Evolutionary conservation across 2,113 vertebrate genomes (phyloP).

Genomic region (Tricholaema leucomelas): DNA sequence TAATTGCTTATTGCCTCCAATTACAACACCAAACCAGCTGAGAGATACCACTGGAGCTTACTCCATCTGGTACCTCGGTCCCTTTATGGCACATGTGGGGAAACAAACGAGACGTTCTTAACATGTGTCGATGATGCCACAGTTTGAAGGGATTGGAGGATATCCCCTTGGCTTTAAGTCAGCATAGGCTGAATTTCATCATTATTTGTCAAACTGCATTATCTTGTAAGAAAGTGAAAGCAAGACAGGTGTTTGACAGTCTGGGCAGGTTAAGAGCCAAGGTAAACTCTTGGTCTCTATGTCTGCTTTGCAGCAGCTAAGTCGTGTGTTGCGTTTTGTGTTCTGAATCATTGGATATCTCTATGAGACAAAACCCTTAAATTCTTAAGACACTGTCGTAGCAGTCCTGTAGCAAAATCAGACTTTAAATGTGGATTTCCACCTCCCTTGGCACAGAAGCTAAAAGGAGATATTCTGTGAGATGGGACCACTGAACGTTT

Average conservation of each 20-base stretch:
- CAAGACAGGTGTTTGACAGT: background rate
- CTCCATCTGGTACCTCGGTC: background rate
- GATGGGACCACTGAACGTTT: background rate
- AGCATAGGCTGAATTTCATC: background rate
- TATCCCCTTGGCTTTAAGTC: background rate
- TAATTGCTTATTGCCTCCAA: constrained; percentile 13
- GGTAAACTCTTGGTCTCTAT: background rate
- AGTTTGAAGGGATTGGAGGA: background rate
- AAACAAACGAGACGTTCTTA: background rate
- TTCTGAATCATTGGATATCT: background rate
- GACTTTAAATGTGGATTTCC: background rate
- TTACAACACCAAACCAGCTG: background rate
- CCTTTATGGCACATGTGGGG: background rate
- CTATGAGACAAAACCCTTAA: background rate
- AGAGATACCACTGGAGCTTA: background rate
- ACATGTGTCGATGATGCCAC: background rate
- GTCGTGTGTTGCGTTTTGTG: background rate
- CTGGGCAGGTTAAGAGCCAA: background rate
- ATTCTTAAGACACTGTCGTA: background rate
- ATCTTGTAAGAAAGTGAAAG: background rate
- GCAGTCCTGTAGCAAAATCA: background rate
- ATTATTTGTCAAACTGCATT: background rate
- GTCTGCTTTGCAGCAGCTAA: background rate
- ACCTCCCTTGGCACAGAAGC: background rate
- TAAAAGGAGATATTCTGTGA: background rate